These are phyloP conservation scores for Triops cancriformis DNA, from an alignment of 1,140 invertebrate species.

Conservation along the genomic window DNA sequence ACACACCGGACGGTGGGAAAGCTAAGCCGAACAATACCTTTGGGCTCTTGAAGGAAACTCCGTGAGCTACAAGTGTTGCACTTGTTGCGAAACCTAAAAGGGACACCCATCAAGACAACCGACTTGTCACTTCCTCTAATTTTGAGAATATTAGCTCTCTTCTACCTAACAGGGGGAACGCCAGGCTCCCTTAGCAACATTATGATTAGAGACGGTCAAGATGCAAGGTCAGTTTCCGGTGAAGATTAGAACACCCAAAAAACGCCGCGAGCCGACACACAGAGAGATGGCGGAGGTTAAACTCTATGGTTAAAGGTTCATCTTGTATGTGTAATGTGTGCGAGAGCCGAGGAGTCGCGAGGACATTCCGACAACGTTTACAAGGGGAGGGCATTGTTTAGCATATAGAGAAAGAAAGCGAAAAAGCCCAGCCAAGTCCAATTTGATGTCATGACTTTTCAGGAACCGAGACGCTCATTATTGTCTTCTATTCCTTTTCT, in stretches of 20 bases:
- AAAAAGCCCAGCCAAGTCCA: neutral
- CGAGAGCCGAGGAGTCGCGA: neutral
- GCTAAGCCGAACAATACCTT: neutral
- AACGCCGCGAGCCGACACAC: neutral
- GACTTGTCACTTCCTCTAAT: neutral
- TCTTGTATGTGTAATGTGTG: neutral
- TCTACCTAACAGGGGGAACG: neutral
- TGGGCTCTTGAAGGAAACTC: too few species aligned
- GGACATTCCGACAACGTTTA: neutral
- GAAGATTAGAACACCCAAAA: neutral
- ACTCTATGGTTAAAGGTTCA: slow-evolving; percentile 5
- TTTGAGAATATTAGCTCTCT: neutral
- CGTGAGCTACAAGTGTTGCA: neutral
- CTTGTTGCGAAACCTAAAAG: neutral
- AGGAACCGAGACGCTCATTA: neutral
- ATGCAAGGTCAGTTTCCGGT: slow-evolving; percentile 4
- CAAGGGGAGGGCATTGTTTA: slow-evolving; percentile 5
- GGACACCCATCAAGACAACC: neutral
- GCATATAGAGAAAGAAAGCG: neutral
- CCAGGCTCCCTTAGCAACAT: neutral
- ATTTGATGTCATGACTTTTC: slow-evolving; percentile 4
- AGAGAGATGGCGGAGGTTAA: neutral
- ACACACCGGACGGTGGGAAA: neutral
- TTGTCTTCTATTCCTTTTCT: neutral
- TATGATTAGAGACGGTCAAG: slow-evolving; percentile 2